Evolutionary conservation across 1,140 invertebrate genomes (phyloP), one percentile per base, ranked within the genome.

Genomic region (Luehdorfia chinensis): DNA sequence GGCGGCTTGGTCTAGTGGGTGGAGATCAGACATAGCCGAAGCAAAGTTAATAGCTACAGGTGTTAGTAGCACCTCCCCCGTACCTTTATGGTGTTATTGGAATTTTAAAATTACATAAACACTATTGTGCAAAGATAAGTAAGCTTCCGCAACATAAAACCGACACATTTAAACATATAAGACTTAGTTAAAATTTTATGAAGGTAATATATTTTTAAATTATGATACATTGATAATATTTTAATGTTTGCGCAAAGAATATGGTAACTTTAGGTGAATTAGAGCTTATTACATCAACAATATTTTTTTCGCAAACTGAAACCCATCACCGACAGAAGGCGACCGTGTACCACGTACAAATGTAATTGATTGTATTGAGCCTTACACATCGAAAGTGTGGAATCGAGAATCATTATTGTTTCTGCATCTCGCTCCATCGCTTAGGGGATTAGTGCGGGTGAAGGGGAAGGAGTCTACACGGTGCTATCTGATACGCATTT

Each of bases 401-500:
- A 66, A 70, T 74, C 58, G 50, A 39, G 37, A 58, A 46, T 58
- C 44, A 70, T 70, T 75, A 81, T 66, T 59, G 60, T 54, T 69
- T 43, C 58, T 54, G 47, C 62, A 25, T 84, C 77, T 50, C 59
- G 8, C 50, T 79, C 59, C 39, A 30, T 39, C 50, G 13, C 60
- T 31, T 41, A 23, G 15, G 14, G 9, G 13, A 25, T 27, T 43
- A n/a, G 39, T 37, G 25, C 16, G 43, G 30, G 48, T 36, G 71
- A 64, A 58, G 69, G 67, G 67, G 72, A 57, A 58, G 70, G 50
- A 49, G 45, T 59, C 36, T 58, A 57, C 57, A 56, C 58, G 50
- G 62, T 75, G 80, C 66, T 84, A 84, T 75, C 59, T 61, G 80
- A 84, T 84, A 83, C 67, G 66, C 64, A 62, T 83, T 85, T 85